Percentiles rank a stretch among this genome's conserved stretches.
These are phyloP conservation scores for Netelia inedita DNA, from an alignment of 2,888 invertebrate genomes.

Conservation along the genomic window DNA sequence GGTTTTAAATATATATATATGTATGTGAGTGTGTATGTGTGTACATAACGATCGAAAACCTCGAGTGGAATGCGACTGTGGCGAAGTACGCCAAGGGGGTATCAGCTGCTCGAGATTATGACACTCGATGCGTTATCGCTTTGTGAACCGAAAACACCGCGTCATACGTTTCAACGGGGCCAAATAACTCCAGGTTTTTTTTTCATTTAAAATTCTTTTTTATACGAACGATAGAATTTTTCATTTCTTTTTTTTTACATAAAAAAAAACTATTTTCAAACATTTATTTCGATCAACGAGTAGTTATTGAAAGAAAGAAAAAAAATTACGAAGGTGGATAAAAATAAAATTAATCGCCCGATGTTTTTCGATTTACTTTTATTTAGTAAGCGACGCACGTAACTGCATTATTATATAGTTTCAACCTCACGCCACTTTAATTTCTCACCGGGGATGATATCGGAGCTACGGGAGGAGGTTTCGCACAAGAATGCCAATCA, in stretches of 20 bases:
- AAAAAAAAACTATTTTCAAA: too few species aligned
- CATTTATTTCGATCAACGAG: neutral
- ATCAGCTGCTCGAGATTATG: conserved; percentile 45
- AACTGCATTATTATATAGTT: neutral
- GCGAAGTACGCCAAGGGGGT: conserved; percentile 1
- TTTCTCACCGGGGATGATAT: conserved; percentile 34
- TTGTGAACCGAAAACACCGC: neutral
- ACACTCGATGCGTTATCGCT: conserved; percentile 6
- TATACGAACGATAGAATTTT: neutral
- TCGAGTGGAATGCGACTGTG: conserved; percentile 19
- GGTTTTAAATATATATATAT: conserved; percentile 1
- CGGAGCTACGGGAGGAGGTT: conserved; percentile 42
- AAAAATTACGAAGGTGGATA: neutral
- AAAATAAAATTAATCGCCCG: neutral
- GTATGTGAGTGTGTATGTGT: conserved; percentile 1
- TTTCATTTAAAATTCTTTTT: neutral
- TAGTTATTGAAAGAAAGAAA: neutral
- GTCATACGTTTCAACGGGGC: neutral
- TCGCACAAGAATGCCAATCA: conserved; percentile 60
- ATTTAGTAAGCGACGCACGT: neutral
- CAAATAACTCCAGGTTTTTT: too few species aligned
- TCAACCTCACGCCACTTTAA: neutral
- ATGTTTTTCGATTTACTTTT: neutral
- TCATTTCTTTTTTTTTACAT: neutral
- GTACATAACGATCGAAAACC: conserved; percentile 54